Conservation (phyloP, 2,797 vertebrate species). For the Scyliorhinus canicula region DNA sequence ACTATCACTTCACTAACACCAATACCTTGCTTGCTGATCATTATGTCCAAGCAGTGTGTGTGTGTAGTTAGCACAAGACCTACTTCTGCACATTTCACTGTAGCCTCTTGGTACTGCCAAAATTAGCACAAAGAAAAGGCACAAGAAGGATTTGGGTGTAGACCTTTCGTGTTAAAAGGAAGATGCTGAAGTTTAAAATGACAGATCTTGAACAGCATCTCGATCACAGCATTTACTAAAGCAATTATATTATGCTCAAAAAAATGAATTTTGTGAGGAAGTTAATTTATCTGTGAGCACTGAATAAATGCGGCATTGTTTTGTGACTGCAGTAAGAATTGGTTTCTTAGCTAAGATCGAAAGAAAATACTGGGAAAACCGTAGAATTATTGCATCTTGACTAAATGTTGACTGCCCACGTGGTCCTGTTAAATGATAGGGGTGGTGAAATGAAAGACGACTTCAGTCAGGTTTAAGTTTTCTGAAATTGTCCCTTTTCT, state of each 20-base stretch:
- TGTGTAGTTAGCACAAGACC: neutral
- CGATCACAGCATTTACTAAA: neutral
- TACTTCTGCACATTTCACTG: neutral
- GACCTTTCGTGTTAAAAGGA: neutral
- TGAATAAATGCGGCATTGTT: neutral
- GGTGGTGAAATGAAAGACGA: neutral
- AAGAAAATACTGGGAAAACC: neutral
- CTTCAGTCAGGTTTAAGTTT: neutral
- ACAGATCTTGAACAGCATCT: neutral
- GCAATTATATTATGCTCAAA: neutral
- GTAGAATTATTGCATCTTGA: neutral
- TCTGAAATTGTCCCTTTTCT: neutral
- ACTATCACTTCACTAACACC: neutral
- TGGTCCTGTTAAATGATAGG: neutral
- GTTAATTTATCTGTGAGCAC: neutral
- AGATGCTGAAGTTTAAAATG: neutral
- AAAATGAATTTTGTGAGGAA: neutral
- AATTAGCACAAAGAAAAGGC: neutral
- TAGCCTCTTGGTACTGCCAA: neutral
- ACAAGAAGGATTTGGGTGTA: no score
- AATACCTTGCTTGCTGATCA: conserved; percentile 8
- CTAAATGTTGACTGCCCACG: no score
- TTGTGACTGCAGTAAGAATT: neutral
- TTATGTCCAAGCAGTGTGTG: neutral
- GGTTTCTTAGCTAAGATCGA: neutral